phyloP scores from a whole-genome alignment of 2,888 invertebrate genomes.

The Ornithoptera priamus region DNA sequence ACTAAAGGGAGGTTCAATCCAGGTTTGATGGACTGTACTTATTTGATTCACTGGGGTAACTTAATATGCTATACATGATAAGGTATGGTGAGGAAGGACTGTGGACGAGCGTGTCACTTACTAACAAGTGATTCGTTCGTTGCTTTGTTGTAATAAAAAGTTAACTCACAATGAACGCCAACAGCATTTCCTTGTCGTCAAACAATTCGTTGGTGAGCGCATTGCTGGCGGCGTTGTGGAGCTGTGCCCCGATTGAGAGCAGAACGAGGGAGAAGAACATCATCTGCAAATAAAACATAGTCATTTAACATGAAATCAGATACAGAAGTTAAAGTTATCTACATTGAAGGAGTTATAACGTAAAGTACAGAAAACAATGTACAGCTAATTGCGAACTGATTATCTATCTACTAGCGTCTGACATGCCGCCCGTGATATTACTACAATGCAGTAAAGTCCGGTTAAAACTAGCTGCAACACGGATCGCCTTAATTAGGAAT shows the following conservation, averaged over 20 bases:
- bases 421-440: too few relatives aligned
- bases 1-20: neutral
- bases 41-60: neutral
- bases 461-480: too few relatives aligned
- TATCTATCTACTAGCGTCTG: too few relatives aligned
- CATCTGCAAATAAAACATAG: constrained; percentile 37
- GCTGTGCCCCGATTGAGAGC: constrained; percentile 37
- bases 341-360: too few relatives aligned
- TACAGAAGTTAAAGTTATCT: too few relatives aligned
- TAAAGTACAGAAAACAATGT: too few relatives aligned
- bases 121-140: too few relatives aligned
- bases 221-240: constrained; percentile 33
- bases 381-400: too few relatives aligned
- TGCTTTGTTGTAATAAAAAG: neutral
- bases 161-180: constrained; percentile 58
- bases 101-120: neutral
- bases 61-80: neutral
- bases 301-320: too few relatives aligned
- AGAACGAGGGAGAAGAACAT: constrained; percentile 49
- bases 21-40: neutral
- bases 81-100: neutral
- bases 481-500: too few relatives aligned
- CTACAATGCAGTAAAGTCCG: too few relatives aligned
- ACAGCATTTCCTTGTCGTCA: constrained; percentile 50
- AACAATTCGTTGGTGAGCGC: constrained; percentile 40